These are phyloP conservation scores for Nycticorax nycticorax DNA, from an alignment of 2,113 vertebrate species.

Conservation along the genomic window DNA sequence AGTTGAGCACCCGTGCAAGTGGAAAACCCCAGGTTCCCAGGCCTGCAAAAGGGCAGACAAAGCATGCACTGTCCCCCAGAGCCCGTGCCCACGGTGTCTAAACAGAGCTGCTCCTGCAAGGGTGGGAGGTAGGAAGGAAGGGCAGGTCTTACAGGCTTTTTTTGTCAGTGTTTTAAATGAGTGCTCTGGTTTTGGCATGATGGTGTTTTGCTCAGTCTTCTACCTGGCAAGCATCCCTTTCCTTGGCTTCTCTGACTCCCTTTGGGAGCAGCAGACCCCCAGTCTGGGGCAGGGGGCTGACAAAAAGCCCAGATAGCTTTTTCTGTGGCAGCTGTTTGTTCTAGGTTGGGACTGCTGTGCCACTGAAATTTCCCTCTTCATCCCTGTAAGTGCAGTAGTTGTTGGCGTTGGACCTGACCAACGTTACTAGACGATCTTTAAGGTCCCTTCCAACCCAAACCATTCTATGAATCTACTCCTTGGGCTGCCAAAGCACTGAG, in stretches of 20 bases:
- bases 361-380: background rate
- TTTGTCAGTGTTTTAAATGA: background rate
- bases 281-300: too few relatives aligned
- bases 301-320: background rate
- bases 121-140: background rate
- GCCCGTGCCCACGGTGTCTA: background rate
- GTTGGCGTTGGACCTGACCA: background rate
- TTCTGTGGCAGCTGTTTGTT: background rate
- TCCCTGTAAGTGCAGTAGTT: background rate
- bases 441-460: background rate
- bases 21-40: background rate
- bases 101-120: background rate
- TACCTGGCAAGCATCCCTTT: background rate
- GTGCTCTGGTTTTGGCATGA: background rate
- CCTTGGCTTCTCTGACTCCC: background rate
- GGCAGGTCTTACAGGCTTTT: too few relatives aligned
- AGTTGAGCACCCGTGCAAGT: background rate
- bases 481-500: background rate
- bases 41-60: background rate
- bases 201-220: background rate
- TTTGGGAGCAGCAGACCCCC: background rate
- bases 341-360: background rate
- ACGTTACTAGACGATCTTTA: background rate
- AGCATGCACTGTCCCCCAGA: accelerated
- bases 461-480: background rate